These are phyloP conservation scores for Lampris incognitus DNA, from an alignment of 2,113 vertebrate species.

Conservation along the genomic window DNA sequence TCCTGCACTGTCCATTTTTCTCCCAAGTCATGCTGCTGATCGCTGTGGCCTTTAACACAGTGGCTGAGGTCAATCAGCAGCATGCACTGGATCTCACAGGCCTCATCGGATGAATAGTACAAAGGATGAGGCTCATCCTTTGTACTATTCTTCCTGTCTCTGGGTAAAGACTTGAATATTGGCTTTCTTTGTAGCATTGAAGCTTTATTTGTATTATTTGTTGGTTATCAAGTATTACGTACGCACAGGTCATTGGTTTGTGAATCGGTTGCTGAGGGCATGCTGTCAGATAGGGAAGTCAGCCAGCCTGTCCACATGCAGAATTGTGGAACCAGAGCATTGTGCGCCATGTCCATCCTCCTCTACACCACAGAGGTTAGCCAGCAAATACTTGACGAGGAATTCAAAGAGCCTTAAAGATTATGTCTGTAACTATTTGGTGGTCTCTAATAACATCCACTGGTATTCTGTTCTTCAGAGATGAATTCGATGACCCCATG, in stretches of 20 bases:
- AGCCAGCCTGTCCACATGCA: background rate
- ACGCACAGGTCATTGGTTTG: conserved; percentile 78
- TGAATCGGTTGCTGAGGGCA: conserved; percentile 33
- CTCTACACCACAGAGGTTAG: conserved; percentile 84
- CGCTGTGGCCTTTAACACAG: conserved; percentile 75
- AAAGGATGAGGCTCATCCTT: conserved; percentile 12
- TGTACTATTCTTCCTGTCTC: conserved; percentile 74
- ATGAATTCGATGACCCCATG: conserved; percentile 25
- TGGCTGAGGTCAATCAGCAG: conserved; percentile 80
- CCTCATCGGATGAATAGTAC: conserved; percentile 51
- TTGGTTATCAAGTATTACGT: background rate
- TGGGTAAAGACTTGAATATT: conserved; percentile 61
- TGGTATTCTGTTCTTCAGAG: conserved; percentile 44
- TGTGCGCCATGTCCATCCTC: conserved; percentile 27
- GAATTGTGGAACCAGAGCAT: conserved; percentile 30
- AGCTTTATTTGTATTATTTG: background rate
- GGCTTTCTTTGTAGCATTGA: background rate
- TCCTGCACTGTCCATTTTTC: conserved; percentile 76
- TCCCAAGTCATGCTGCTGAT: conserved; percentile 78
- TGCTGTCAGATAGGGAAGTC: conserved; percentile 28
- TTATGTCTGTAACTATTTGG: background rate
- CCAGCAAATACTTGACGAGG: background rate
- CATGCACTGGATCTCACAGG: conserved; percentile 76
- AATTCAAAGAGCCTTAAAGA: background rate
- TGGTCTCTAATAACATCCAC: background rate